Base-by-base conservation (phyloP, 2,888 invertebrate genomes). In the Pollenia labialis region DNA sequence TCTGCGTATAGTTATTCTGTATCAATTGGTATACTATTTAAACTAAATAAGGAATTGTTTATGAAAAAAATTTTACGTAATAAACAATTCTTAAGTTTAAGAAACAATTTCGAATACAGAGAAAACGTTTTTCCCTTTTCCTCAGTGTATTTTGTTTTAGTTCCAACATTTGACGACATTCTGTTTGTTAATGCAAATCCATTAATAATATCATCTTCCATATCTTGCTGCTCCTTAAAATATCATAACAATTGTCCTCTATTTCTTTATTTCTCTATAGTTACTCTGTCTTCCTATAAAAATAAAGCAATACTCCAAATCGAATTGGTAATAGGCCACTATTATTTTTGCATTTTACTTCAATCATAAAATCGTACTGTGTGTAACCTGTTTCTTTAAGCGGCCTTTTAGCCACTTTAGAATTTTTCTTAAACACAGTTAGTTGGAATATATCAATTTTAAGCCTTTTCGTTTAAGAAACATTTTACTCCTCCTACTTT, bases 321-420 rank as follows among this genome's bases (percentile, higher is more conserved):
- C 74, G 44, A 58, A 68, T 58, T 84, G 90, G 90, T 92, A 91
- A 91, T 92, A 91, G 91, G 90, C 91, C 91, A 91, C 50, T 44
- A 3, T 32, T 46, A n/a, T 11, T 12, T 56, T 66, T 4, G 1
- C 23, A 44, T 72, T 77, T 68, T 18, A 18, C 50, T 71, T 50
- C 69, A 52, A 40, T 66, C 66, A 58, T 75, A 64, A 23, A 23
- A 79, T 89, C 90, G 90, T 90, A 89, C 87, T 88, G 88, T 84
- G 83, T 89, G 88, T 90, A 91, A 92, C 91, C 91, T 92, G 91
- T 91, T 91, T 88, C 85, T 81, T 48, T 77, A 48, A 85, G 81
- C 66, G 66, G 72, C 81, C 72, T 76, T 72, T 64, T 76, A 85
- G 76, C 50, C 32, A 48, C 23, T 69, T 68, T 16, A 71, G 71